Base-by-base conservation (phyloP, 2,113 vertebrate genomes). In the Pionites leucogaster region DNA sequence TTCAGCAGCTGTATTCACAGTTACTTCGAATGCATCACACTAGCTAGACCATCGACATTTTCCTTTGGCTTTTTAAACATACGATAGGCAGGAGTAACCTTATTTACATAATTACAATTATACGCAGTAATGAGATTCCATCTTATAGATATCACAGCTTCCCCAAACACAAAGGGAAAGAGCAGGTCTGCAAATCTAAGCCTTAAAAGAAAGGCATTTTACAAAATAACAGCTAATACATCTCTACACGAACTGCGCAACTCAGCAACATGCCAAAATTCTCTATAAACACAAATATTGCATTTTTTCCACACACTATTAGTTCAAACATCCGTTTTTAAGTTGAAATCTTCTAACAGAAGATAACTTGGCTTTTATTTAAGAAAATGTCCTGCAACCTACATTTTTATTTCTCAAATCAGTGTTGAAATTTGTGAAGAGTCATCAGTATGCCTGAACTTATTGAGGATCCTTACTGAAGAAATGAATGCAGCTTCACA, bases 31-130 rank as follows among this genome's bases (percentile, higher is more conserved):
- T 80, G 55, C 59, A 72, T 35, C 78, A 41, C 41, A 22, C 81
- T 93, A 85, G 93, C 84, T 90, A 90, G 67, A 91, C 37, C 84
- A 82, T 91, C 28, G 9, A 62, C 84, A 74, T 74, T 95, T 95
- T 94, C 78, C 59, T 95, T 82, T 67, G 70, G 74, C 49, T 97
- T 92, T 94, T 92, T 90, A 89, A 96, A 49, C n/a, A 49, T 49
- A 91, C 87, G 63, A 93, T 65, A 94, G 90, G 63, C 93, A 94
- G 88, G 90, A 94, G 77, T 93, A 91, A 88, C 82, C 84, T 94
- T 92, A 96, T 96, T 97, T 95, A 89, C 95, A 92, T 96, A 96
- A 95, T 95, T 90, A 91, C 87, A 91, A 95, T 97, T 95, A 94
- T 94, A 75, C 67, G 62, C 74, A 65, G 52, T 89, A 92, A 93